Evolutionary conservation across 2,888 invertebrate species (phyloP).

Genomic region (Napeogenes inachia): DNA sequence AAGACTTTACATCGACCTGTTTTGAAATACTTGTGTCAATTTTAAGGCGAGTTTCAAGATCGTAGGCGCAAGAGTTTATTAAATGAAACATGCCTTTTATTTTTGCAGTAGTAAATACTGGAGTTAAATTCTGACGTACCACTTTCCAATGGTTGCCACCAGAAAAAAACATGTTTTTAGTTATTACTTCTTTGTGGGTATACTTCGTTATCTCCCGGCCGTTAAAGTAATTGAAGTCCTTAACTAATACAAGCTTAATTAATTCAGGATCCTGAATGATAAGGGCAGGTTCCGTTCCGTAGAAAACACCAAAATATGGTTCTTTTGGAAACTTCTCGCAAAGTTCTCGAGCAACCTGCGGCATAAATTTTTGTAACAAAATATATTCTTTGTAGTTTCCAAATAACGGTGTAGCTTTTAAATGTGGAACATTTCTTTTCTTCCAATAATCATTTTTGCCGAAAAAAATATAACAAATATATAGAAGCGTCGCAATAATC

Average conservation of each 20-base stretch:
- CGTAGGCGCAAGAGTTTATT: slow-evolving; percentile 42
- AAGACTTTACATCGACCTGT: slow-evolving; percentile 37
- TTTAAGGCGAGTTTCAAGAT: slow-evolving; percentile 45
- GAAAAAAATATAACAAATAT: neutral
- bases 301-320: slow-evolving; percentile 52
- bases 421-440: slow-evolving; percentile 42
- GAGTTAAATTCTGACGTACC: slow-evolving; percentile 35
- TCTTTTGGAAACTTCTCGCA: slow-evolving; percentile 45
- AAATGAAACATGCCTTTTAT: slow-evolving; percentile 62
- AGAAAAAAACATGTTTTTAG: slow-evolving; percentile 45
- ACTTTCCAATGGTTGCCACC: slow-evolving; percentile 55
- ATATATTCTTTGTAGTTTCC: slow-evolving; percentile 52
- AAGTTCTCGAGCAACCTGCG: slow-evolving; percentile 39
- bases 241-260: slow-evolving; percentile 49
- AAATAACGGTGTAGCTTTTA: slow-evolving; percentile 43
- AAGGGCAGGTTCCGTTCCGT: slow-evolving; percentile 54
- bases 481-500: neutral
- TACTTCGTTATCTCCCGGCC: slow-evolving; percentile 48
- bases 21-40: slow-evolving; percentile 29
- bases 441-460: slow-evolving; percentile 43
- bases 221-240: slow-evolving; percentile 58
- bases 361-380: slow-evolving; percentile 38
- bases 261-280: slow-evolving; percentile 52
- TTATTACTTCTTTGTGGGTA: slow-evolving; percentile 41
- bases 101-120: slow-evolving; percentile 54